phyloP scores from a whole-genome alignment of 2,888 invertebrate species.

The Itoplectis maculator region DNA sequence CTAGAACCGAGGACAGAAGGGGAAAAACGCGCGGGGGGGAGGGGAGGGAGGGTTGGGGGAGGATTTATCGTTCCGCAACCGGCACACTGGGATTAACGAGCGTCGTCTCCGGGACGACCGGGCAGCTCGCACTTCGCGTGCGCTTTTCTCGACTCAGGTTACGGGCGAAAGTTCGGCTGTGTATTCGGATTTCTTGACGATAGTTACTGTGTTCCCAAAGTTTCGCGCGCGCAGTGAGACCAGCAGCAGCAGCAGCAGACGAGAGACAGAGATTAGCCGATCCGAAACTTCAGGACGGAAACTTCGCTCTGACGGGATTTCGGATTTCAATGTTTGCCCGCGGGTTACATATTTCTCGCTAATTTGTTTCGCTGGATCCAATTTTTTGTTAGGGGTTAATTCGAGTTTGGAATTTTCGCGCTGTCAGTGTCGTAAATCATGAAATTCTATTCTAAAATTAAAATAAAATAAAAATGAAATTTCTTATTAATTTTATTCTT shows the following conservation, averaged over 20 bases:
- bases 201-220: constrained; percentile 12
- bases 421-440: too few relatives aligned
- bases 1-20: constrained; percentile 29
- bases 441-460: too few relatives aligned
- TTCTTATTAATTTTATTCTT: neutral
- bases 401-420: too few relatives aligned
- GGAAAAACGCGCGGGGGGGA: neutral
- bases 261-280: constrained; percentile 13
- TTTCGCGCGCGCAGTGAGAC: neutral
- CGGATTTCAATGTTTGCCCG: neutral
- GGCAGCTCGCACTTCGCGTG: too few relatives aligned
- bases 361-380: neutral
- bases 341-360: neutral
- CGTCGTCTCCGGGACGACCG: constrained; percentile 31
- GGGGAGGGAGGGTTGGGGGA: constrained; percentile 3
- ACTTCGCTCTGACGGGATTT: neutral
- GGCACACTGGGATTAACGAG: constrained; percentile 49
- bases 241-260: too few relatives aligned
- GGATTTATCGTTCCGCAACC: constrained; percentile 56
- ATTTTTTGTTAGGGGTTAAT: neutral
- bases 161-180: neutral
- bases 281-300: neutral
- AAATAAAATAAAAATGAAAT: neutral
- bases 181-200: constrained; percentile 16
- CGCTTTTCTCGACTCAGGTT: neutral